Evolutionary conservation across 2,113 vertebrate species (phyloP), one percentile per base, ranked within the genome.

Genomic region (Notechis scutatus): DNA sequence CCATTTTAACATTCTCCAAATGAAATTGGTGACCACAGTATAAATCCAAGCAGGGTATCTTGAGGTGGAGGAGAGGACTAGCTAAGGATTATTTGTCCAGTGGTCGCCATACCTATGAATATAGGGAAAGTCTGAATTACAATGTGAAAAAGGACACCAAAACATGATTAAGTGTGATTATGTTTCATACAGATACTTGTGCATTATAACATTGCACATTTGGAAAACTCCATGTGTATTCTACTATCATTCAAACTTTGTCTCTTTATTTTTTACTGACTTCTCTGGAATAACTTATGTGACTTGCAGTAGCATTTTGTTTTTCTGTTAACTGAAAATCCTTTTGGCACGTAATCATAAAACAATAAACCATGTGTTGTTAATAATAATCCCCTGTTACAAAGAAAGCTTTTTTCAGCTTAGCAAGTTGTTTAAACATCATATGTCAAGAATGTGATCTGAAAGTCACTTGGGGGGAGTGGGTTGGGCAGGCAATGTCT

Each of bases 381-480:
- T 87, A 90, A 94, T 91, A 92, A 92, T 87, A 93, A 92, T 91
- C 94, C 39, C 47, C 1, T 86, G 56, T 93, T 93, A 92, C 26
- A 95, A 95, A 94, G 92, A 95, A 92, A 93, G 57, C 88, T 14
- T 47, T 14, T 69, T 93, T n/a, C 74, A 92, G 59, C 15, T 56
- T 52, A 81, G 91, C 26, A 88, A 74, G 61, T 94, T 85, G 39
- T 87, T 86, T 93, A 2, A 90, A 20, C 74, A 89, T 94, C 57
- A 55, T 93, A 86, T 91, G 87, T 95, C 93, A 95, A 93, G 59
- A 95, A 94, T 93, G 74, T 92, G 87, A 89, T 94, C 69, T 89
- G 92, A 94, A 94, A 74, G 85, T 59, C 90, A 94, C 92, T 91
- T 93, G 93, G 92, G 87, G 87, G 10, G 9, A 26, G 23, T 2